Conservation (phyloP, 2,797 vertebrate species). For the Emys orbicularis region DNA sequence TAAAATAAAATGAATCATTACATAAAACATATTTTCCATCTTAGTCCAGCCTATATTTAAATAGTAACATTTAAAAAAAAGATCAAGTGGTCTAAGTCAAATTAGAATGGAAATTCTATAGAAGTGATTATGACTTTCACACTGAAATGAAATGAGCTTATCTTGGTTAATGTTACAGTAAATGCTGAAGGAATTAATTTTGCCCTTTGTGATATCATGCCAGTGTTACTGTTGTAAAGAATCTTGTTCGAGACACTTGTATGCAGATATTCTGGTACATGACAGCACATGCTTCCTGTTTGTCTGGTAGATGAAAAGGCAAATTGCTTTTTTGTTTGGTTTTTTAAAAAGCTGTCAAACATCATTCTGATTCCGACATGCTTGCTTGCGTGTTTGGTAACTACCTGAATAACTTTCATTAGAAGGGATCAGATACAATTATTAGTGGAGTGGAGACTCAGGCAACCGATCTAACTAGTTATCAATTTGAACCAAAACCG, state of each 20-base stretch:
- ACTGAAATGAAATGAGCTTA: constrained; percentile 46
- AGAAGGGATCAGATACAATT: background rate
- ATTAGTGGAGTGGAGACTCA: background rate
- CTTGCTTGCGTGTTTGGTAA: background rate
- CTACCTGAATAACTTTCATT: background rate
- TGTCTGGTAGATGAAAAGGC: background rate
- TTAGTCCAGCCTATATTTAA: background rate
- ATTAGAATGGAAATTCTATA: constrained; percentile 55
- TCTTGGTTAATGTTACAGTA: background rate
- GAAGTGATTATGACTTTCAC: constrained; percentile 22
- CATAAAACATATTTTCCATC: constrained; percentile 39
- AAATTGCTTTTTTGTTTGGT: background rate
- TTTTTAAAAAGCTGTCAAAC: background rate
- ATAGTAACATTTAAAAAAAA: constrained; percentile 25
- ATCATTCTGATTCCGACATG: background rate
- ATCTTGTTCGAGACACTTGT: background rate
- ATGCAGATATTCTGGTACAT: constrained; percentile 5
- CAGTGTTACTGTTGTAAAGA: constrained; percentile 22
- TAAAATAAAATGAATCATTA: constrained; percentile 13
- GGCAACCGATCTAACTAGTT: background rate
- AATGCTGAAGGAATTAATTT: constrained; percentile 4
- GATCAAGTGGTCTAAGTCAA: constrained; percentile 18
- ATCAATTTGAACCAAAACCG: background rate
- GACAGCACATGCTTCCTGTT: constrained; percentile 33
- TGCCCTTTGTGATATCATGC: constrained; percentile 13